phyloP scores from a whole-genome alignment of 2,113 vertebrate species.

The Saguinus midas region DNA sequence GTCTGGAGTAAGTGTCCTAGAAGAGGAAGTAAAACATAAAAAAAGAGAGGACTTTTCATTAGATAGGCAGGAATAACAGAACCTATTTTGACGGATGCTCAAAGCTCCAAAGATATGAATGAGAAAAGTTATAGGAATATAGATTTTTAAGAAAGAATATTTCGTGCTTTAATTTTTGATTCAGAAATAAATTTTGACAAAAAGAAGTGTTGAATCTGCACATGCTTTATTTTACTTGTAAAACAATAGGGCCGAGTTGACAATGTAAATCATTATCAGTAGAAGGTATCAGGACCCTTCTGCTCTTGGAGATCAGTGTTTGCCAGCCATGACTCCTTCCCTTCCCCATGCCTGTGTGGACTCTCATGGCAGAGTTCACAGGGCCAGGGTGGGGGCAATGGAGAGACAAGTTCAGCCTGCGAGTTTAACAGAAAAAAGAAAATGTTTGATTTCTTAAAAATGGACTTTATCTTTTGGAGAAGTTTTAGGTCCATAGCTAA shows the following conservation, averaged over 20 bases:
- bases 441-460: background rate
- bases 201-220: background rate
- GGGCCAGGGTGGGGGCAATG: background rate
- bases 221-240: background rate
- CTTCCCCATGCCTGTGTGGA: background rate
- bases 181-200: background rate
- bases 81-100: background rate
- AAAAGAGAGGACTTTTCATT: background rate
- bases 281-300: background rate
- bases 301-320: background rate
- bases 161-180: constrained; percentile 13
- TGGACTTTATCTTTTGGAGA: background rate
- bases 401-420: background rate
- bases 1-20: background rate
- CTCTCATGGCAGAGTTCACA: background rate
- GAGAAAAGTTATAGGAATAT: background rate
- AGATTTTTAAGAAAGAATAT: background rate
- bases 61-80: background rate
- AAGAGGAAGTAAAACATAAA: background rate
- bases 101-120: background rate
- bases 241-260: background rate
- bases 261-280: background rate
- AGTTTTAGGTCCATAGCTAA: background rate
- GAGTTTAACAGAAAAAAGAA: background rate
- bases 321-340: background rate